Percentiles rank a stretch among this genome's conserved stretches.
phyloP scores from a whole-genome alignment of 30 jellyfish, hydroid and myxozoan species.

The Turritopsis rubra region DNA sequence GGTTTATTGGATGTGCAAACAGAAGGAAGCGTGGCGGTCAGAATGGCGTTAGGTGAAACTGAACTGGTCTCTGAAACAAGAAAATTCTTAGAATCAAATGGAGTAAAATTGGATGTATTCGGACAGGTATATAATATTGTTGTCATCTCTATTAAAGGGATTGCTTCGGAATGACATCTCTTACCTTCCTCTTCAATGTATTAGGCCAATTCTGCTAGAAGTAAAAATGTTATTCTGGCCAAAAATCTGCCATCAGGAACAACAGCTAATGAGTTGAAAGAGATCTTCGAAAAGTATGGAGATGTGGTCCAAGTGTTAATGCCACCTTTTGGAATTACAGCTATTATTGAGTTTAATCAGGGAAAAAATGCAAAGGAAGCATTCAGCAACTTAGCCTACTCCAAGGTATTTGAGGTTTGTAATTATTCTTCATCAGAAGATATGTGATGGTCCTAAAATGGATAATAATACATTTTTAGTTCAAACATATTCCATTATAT shows the following conservation, averaged over 20 bases:
- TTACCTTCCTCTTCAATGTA: neutral
- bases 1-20: constrained; percentile 58
- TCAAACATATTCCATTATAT: constrained; percentile 86
- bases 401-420: constrained; percentile 74
- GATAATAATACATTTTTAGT: too few relatives aligned
- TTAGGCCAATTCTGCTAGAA: constrained; percentile 52
- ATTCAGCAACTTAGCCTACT: constrained; percentile 60
- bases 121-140: constrained; percentile 58
- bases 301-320: constrained; percentile 60
- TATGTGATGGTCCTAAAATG: too few relatives aligned
- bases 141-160: neutral
- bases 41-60: constrained; percentile 97
- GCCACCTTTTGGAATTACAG: constrained; percentile 99
- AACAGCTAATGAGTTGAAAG: constrained; percentile 47
- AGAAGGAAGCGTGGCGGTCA: constrained; percentile 78
- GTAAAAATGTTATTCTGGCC: constrained; percentile 67
- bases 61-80: constrained; percentile 89
- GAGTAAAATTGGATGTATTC: constrained; percentile 86
- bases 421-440: too few relatives aligned
- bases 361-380: constrained; percentile 90
- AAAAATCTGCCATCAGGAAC: constrained; percentile 90
- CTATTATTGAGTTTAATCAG: constrained; percentile 63
- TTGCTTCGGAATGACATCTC: neutral
- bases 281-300: constrained; percentile 63
- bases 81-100: constrained; percentile 77